Conservation (phyloP, 2,888 invertebrate genomes). For the Hybos culiciformis region DNA sequence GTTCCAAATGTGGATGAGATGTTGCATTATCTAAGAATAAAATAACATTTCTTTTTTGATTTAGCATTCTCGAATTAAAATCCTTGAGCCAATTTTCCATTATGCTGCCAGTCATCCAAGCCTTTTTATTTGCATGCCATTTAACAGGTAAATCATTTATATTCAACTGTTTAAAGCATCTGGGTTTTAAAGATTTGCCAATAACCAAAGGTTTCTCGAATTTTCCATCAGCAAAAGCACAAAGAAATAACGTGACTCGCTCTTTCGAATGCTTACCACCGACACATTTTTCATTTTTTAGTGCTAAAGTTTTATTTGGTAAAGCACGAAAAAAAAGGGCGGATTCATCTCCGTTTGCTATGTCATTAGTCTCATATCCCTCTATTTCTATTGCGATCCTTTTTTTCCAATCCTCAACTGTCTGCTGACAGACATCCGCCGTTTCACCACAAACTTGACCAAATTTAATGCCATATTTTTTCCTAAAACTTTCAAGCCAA, state of each 20-base stretch:
- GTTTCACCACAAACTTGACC: slow-evolving; percentile 9
- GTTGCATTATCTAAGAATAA: slow-evolving; percentile 12
- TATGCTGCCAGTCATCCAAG: slow-evolving; percentile 4
- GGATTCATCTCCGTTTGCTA: slow-evolving; percentile 17
- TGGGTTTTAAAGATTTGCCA: slow-evolving; percentile 9
- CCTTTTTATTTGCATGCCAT: slow-evolving; percentile 2
- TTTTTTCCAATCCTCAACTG: slow-evolving; percentile 5
- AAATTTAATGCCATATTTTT: slow-evolving; percentile 6
- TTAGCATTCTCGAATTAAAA: slow-evolving; percentile 10
- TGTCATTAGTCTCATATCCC: background rate
- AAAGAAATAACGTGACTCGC: slow-evolving; percentile 17
- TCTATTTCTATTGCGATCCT: background rate
- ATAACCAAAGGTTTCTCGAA: slow-evolving; percentile 2
- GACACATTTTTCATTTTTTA: slow-evolving; percentile 19
- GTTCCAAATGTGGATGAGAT: background rate
- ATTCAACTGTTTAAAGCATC: slow-evolving; percentile 1
- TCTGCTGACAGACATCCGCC: slow-evolving; percentile 5
- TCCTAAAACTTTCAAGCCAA: slow-evolving; percentile 7
- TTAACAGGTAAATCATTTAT: slow-evolving; percentile 1
- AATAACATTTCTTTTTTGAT: slow-evolving; percentile 9
- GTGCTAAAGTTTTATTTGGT: slow-evolving; percentile 19
- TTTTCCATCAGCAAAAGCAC: slow-evolving; percentile 17
- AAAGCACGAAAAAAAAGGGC: slow-evolving; percentile 20
- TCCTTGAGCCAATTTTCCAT: slow-evolving; percentile 1
- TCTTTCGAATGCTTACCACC: slow-evolving; percentile 21